Evolutionary conservation across 2,113 vertebrate species (phyloP).

Genomic region (Lonchura striata): DNA sequence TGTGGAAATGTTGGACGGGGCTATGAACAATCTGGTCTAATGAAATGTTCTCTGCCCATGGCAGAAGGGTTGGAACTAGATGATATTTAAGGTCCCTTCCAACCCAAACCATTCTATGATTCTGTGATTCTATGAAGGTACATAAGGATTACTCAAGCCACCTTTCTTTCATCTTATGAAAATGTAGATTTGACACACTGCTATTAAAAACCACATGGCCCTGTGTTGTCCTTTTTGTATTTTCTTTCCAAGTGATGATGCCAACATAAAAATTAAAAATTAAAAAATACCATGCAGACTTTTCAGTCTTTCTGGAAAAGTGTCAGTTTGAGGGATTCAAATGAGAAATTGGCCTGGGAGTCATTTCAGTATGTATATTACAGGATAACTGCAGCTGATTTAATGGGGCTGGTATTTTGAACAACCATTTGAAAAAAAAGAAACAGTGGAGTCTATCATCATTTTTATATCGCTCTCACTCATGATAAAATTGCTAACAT

Average conservation of each 20-base stretch:
- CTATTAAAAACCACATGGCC: neutral
- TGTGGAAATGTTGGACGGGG: neutral
- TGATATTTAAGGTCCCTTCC: neutral
- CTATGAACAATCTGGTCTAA: neutral
- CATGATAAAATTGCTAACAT: neutral
- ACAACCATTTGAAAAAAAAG: neutral
- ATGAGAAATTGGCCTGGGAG: neutral
- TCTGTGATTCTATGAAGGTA: neutral
- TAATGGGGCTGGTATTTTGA: constrained; percentile 29
- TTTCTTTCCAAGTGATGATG: neutral
- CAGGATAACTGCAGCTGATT: neutral
- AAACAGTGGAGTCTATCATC: neutral
- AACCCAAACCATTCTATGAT: neutral
- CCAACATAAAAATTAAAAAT: neutral
- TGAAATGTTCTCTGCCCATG: neutral
- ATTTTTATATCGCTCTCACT: neutral
- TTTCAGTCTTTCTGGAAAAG: neutral
- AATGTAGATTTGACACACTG: neutral
- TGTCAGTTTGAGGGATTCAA: neutral
- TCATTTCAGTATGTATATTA: neutral
- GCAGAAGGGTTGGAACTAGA: neutral
- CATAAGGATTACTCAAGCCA: neutral
- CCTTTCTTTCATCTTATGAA: neutral
- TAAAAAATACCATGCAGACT: neutral
- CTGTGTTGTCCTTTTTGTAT: neutral